Evolutionary conservation across 92 coral and sea anemone species (phyloP), one percentile per base, ranked within the genome.

Genomic region (Zoanthus sansibaricus): DNA sequence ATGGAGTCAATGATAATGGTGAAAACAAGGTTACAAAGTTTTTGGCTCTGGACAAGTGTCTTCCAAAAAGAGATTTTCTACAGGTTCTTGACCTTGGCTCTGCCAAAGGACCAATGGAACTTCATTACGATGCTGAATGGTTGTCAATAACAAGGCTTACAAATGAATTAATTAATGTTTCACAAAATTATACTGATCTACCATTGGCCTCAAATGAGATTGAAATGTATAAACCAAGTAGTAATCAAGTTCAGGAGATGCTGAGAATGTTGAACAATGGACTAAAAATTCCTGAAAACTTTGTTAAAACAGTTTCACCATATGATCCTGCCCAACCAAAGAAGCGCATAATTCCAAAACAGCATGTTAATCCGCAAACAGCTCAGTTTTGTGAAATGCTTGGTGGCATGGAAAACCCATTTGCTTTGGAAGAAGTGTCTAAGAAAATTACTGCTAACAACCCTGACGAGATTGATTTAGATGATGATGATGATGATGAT

Each of bases 1-100:
- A 97, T 80, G 42, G 42, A 37, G 42, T 37, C 42, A 1, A 4
- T 37, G 83, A 71, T 46, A 1, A 4, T 37, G 83, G 75, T 46
- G 21, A 25, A 42, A 87, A 76, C 33, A 97, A 85, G 66, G 89
- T 86, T 76, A 97, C 99, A 13, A 95, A 93, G 88, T 97, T 97
- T 82, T 91, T 97, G 54, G 99, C 99, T 14, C 87, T 97, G 56
- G 99, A 97, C 84, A 97, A 97, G 77, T 97, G 99, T 46, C 90
- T 97, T 25, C 99, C 99, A 20, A 92, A 90, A 70, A 94, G 99
- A 30, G 93, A 95, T 77, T 97, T 93, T 79, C 88, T 97, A 2
- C 98, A 97, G 89, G 95, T 97, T 52, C 72, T 97, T 42, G 97
- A 97, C 76, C 72, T 93, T 8, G 98, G 98, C 5, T 93, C 92